Percentiles rank a stretch among this genome's conserved stretches.
phyloP scores from a whole-genome alignment of 2,888 invertebrate genomes.

The Pandemis corylana region DNA sequence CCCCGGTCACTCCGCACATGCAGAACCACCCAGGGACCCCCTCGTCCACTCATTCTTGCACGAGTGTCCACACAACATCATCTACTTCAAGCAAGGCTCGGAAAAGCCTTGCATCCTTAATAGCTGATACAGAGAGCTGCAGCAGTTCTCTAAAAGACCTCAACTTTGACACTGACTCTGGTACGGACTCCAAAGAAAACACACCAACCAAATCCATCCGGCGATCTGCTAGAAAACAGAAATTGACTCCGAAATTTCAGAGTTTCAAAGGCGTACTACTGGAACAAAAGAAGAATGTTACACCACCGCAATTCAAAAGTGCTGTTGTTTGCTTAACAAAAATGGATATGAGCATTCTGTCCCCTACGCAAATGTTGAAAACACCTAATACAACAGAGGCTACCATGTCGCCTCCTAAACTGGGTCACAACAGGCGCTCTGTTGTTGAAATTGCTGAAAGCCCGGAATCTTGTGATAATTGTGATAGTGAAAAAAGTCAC shows the following conservation, averaged over 20 bases:
- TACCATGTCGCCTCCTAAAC: slow-evolving; percentile 73
- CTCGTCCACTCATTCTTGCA: slow-evolving; percentile 76
- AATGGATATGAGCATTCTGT: slow-evolving; percentile 69
- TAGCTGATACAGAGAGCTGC: slow-evolving; percentile 81
- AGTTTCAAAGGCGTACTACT: slow-evolving; percentile 75
- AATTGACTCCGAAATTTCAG: slow-evolving; percentile 68
- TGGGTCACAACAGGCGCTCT: slow-evolving; percentile 67
- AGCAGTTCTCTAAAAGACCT: slow-evolving; percentile 81
- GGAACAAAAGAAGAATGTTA: slow-evolving; percentile 70
- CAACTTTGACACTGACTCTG: slow-evolving; percentile 79
- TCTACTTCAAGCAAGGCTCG: slow-evolving; percentile 78
- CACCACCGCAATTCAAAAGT: slow-evolving; percentile 60
- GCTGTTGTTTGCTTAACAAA: slow-evolving; percentile 70
- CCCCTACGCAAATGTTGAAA: slow-evolving; percentile 74
- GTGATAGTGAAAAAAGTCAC: slow-evolving; percentile 71
- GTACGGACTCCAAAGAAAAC: slow-evolving; percentile 78
- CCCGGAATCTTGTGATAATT: slow-evolving; percentile 72
- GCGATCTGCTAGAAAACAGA: slow-evolving; percentile 61
- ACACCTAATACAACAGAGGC: slow-evolving; percentile 71
- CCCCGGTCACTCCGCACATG: slow-evolving; percentile 74
- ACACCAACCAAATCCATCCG: slow-evolving; percentile 69
- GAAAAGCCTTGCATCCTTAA: slow-evolving; percentile 76
- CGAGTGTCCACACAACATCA: slow-evolving; percentile 72
- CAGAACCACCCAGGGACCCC: slow-evolving; percentile 76
- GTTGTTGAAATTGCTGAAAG: slow-evolving; percentile 72